Conservation (phyloP, 2,888 invertebrate genomes). For the Cephus spinipes region DNA sequence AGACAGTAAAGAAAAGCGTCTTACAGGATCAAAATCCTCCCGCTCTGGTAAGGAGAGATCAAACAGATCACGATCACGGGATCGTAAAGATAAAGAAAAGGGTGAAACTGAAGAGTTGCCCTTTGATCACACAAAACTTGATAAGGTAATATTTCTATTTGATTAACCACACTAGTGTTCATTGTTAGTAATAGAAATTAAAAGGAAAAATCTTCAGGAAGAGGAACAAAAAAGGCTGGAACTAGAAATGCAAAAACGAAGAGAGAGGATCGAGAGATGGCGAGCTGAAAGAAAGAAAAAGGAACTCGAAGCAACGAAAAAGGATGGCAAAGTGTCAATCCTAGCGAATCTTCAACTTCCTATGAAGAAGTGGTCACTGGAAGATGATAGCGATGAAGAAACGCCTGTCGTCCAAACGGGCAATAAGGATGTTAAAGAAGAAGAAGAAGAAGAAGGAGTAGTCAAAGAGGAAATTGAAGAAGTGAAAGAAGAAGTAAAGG, state of each 20-base stretch:
- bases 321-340: constrained; percentile 78
- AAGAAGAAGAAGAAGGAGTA: constrained; percentile 73
- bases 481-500: constrained; percentile 61
- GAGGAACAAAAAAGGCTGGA: constrained; percentile 92
- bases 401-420: constrained; percentile 55
- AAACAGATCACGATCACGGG: constrained; percentile 71
- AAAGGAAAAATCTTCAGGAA: constrained; percentile 70
- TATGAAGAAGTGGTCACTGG: constrained; percentile 92
- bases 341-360: constrained; percentile 72
- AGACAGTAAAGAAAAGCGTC: constrained; percentile 74
- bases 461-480: constrained; percentile 48
- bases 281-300: constrained; percentile 92
- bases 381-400: constrained; percentile 96
- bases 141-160: constrained; percentile 71
- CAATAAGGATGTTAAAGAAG: constrained; percentile 60
- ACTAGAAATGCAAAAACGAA: constrained; percentile 93
- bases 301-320: constrained; percentile 83
- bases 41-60: constrained; percentile 65
- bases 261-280: constrained; percentile 97
- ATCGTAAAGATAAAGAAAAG: constrained; percentile 71
- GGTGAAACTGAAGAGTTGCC: constrained; percentile 69
- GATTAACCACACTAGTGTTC: background rate
- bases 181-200: background rate
- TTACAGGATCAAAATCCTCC: constrained; percentile 72
- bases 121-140: constrained; percentile 80